Conservation (phyloP, 2,113 vertebrate species). For the Erinaceus europaeus region DNA sequence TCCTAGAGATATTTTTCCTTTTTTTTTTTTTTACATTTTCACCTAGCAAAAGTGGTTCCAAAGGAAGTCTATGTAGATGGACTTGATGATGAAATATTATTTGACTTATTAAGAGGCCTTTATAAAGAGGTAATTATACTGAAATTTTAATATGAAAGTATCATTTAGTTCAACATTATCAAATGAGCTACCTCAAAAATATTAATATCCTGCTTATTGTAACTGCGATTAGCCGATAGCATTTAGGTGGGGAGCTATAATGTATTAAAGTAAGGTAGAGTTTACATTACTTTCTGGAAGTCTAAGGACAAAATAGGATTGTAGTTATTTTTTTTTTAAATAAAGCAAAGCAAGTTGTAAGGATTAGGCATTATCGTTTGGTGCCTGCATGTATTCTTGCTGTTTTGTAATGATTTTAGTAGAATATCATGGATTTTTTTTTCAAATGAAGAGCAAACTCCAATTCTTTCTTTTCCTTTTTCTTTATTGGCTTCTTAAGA, state of each 20-base stretch:
- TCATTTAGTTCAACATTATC: not conserved
- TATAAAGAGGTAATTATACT: not conserved
- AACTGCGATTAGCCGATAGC: not conserved
- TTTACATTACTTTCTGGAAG: not conserved
- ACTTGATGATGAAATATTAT: not conserved
- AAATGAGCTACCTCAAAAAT: not conserved
- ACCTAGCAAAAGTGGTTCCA: not conserved
- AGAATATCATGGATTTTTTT: not conserved
- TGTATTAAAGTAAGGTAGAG: not conserved
- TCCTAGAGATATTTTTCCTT: not conserved
- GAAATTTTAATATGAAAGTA: not conserved
- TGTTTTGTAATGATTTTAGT: not conserved
- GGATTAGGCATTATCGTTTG: not conserved
- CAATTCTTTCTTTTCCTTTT: not conserved
- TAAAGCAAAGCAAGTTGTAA: not conserved
- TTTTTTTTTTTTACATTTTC: not conserved
- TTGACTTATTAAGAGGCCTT: not conserved
- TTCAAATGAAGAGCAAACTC: not conserved
- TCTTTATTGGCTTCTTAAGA: not conserved
- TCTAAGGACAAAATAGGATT: not conserved
- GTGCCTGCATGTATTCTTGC: not conserved
- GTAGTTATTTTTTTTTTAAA: not conserved
- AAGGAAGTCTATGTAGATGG: not conserved
- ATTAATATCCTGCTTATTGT: not conserved
- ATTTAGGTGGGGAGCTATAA: not conserved